A percentile compares a stretch with the other conserved stretches of the same genome.
These are phyloP conservation scores for Seladonia tumulorum DNA, from an alignment of 2,888 invertebrate genomes.

Conservation along the genomic window DNA sequence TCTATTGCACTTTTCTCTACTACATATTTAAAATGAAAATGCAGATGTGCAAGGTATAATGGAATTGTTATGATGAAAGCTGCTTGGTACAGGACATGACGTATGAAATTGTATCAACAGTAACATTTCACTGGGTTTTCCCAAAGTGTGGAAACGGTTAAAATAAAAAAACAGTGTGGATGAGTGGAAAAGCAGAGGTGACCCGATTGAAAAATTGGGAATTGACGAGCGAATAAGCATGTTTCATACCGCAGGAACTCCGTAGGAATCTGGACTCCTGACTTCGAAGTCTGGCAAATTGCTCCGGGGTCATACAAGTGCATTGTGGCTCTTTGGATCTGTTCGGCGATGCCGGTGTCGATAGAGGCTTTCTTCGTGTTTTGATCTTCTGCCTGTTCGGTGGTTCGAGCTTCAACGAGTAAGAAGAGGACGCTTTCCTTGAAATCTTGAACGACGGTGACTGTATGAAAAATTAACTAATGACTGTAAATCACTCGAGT, in stretches of 20 bases:
- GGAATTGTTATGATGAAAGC: too few species aligned
- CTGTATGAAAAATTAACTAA: slow-evolving; percentile 85
- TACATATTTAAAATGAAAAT: too few species aligned
- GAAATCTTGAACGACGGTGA: slow-evolving; percentile 99
- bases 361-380: slow-evolving; percentile 95
- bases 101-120: too few species aligned
- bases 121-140: neutral
- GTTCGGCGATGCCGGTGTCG: slow-evolving; percentile 97
- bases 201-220: too few species aligned
- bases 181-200: too few species aligned
- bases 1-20: too few species aligned
- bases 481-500: slow-evolving; percentile 66
- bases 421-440: slow-evolving; percentile 98
- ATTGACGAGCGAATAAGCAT: neutral
- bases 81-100: too few species aligned
- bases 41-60: too few species aligned
- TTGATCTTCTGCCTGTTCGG: slow-evolving; percentile 93
- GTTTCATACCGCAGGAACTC: slow-evolving; percentile 81
- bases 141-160: neutral
- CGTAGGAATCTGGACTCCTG: slow-evolving; percentile 94
- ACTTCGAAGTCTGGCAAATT: slow-evolving; percentile 93
- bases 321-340: slow-evolving; percentile 95
- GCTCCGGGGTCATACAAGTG: slow-evolving; percentile 97
- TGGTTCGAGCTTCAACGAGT: slow-evolving; percentile 97
- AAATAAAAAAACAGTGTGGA: too few species aligned